Conservation (phyloP, 2,888 invertebrate genomes). For the Malthinus flaveolus region DNA sequence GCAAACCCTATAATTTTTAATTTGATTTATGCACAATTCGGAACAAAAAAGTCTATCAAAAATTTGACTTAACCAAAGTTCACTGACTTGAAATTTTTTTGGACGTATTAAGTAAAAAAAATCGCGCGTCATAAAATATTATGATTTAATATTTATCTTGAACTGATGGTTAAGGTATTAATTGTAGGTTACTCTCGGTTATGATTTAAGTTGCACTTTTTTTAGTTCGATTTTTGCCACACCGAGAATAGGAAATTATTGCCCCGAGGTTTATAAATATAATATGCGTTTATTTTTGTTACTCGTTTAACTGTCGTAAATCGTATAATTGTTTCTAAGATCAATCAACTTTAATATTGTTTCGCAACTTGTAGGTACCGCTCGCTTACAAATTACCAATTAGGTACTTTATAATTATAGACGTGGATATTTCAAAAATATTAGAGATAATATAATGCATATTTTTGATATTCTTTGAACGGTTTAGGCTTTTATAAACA, state of each 20-base stretch:
- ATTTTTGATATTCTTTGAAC: too few relatives aligned
- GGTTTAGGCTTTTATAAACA: too few relatives aligned
- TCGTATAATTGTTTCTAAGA: too few relatives aligned
- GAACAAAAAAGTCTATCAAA: neutral
- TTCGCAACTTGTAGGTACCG: too few relatives aligned
- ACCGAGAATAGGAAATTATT: constrained; percentile 2
- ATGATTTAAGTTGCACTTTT: constrained; percentile 4
- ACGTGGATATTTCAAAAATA: too few relatives aligned
- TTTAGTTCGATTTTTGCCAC: neutral
- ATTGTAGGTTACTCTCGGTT: constrained; percentile 1
- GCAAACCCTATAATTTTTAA: constrained; percentile 2
- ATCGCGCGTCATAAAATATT: neutral
- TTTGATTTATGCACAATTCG: constrained; percentile 1
- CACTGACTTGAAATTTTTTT: constrained; percentile 1
- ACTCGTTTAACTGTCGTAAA: too few relatives aligned
- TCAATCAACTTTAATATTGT: too few relatives aligned
- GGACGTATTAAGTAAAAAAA: neutral
- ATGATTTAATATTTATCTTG: neutral
- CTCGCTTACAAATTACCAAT: too few relatives aligned
- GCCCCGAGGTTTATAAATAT: neutral
- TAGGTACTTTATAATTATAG: too few relatives aligned
- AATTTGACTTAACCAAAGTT: neutral
- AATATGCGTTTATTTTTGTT: too few relatives aligned
- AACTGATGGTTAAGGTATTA: neutral
- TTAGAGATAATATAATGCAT: too few relatives aligned